Evolutionary conservation across 2,888 invertebrate species (phyloP), one percentile per base, ranked within the genome.

Genomic region (Drosophila anceps): DNA sequence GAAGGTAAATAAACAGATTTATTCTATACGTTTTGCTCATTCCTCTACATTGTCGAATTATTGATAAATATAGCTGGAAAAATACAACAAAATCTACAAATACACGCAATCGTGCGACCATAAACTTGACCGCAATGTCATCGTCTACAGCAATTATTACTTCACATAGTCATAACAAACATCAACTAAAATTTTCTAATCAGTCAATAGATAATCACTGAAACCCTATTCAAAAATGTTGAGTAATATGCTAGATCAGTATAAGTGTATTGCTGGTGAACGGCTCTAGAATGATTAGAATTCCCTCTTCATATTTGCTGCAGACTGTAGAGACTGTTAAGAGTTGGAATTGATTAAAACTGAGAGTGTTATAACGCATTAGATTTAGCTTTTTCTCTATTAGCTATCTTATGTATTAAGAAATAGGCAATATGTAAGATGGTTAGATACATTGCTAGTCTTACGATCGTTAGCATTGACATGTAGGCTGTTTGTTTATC

Each of bases 81-180:
- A 8, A 4, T 33, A 13, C 8, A 20, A 20, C 15, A 0, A 53
- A 13, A n/a, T 57, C 41, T 31, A 15, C 6, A 43, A 55, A 29
- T 29, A 31, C 9, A 18, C 0, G 20, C 5, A 15, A 41, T 20
- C 33, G 33, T 24, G 4, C 33, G 54, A 29, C 39, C 18, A 5
- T 55, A 39, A 55, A 29, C 29, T 27, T 29, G 12, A 55, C n/a
- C n/a, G 18, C 27, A 29, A 55, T 54, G n/a, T 37, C 53, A 54
- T 37, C 27, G 53, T 37, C 37, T 39, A 55, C 18, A 55, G 18
- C 13, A 50, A n/a, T 50, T 55, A 55, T 15, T 61, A 33, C n/a
- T 35, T 53, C 9, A 35, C 20, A 15, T 13, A 35, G 1, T 35
- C 20, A 24, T 15, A 53, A 35, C 27, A 41, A 18, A 55, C 39